Percentiles rank a stretch among this genome's conserved stretches.
phyloP scores from a whole-genome alignment of 2,797 vertebrate species.

The Oryzias sinensis region DNA sequence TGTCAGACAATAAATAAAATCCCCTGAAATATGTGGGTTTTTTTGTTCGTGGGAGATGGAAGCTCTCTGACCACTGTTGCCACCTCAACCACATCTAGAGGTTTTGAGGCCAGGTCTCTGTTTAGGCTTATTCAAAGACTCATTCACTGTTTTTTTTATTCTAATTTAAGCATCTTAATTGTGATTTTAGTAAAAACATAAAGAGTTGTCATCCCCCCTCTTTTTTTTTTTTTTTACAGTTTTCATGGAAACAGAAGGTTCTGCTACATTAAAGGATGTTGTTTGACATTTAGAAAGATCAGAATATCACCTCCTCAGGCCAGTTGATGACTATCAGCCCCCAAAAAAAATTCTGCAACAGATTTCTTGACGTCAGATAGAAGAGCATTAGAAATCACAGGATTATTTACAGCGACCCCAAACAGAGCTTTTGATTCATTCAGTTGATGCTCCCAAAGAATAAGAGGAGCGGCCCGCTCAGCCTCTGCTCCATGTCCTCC shows the following conservation, averaged over 20 bases:
- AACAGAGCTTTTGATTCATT: constrained; percentile 39
- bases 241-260: constrained; percentile 12
- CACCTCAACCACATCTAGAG: constrained; percentile 58
- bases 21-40: constrained; percentile 36
- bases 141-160: constrained; percentile 3
- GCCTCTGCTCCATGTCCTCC: constrained; percentile 2
- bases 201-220: too few relatives aligned
- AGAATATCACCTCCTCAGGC: constrained; percentile 34
- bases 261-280: constrained; percentile 39
- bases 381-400: constrained; percentile 31
- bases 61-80: constrained; percentile 49
- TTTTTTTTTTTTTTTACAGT: constrained; percentile 14
- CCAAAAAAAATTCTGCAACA: constrained; percentile 39
- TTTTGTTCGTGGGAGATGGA: constrained; percentile 36
- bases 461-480: constrained; percentile 24
- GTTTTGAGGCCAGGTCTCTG: constrained; percentile 47
- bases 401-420: constrained; percentile 50
- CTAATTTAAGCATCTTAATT: constrained; percentile 19
- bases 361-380: constrained; percentile 52
- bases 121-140: constrained; percentile 12
- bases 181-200: too few relatives aligned
- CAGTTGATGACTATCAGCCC: constrained; percentile 44
- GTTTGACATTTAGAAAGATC: constrained; percentile 40
- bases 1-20: constrained; percentile 23
- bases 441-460: constrained; percentile 59